Conservation (phyloP, 1,140 invertebrate species). For the Cepaea nemoralis region DNA sequence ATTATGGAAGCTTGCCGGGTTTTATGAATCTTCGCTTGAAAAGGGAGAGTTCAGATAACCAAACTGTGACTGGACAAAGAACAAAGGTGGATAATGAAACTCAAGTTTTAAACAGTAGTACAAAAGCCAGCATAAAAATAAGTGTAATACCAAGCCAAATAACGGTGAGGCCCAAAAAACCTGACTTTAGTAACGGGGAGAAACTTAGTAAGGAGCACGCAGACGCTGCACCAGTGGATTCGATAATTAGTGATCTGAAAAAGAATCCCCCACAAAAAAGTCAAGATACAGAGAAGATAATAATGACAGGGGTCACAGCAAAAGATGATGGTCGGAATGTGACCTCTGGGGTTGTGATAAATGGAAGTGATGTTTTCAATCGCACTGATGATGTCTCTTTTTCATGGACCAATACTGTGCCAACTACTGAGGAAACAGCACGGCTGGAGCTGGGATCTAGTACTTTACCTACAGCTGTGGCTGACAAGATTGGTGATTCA, state of each 20-base stretch:
- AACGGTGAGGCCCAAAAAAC: background rate
- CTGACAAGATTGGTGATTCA: too few relatives aligned
- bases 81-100: background rate
- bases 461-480: too few relatives aligned
- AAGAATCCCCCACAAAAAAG: background rate
- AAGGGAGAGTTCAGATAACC: too few relatives aligned
- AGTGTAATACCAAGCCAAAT: background rate
- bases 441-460: too few relatives aligned
- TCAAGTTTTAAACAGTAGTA: background rate
- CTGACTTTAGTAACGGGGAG: conserved; percentile 36
- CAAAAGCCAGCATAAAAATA: background rate
- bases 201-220: conserved; percentile 34
- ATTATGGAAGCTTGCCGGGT: too few relatives aligned
- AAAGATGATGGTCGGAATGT: background rate
- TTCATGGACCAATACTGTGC: too few relatives aligned
- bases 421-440: too few relatives aligned
- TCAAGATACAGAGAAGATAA: background rate
- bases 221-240: conserved; percentile 20
- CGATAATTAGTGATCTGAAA: conserved; percentile 26
- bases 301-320: background rate
- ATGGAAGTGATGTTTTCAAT: background rate
- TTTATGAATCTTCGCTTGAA: too few relatives aligned
- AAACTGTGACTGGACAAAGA: background rate
- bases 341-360: background rate
- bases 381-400: too few relatives aligned